phyloP scores from a whole-genome alignment of 2,888 invertebrate species.

The Arrhopalites spinosus region DNA sequence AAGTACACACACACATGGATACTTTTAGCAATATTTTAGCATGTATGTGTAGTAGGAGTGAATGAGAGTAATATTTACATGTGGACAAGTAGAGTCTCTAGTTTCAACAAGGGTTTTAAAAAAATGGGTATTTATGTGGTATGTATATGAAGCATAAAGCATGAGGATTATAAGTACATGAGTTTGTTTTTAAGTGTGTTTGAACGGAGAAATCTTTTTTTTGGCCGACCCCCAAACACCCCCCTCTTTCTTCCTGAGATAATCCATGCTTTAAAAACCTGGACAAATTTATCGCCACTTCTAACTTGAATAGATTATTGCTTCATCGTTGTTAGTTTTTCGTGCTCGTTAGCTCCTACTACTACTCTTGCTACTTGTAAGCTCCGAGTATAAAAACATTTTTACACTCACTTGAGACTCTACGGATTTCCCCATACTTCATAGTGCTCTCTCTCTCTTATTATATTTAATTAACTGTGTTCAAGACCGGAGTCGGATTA shows the following conservation, averaged over 20 bases:
- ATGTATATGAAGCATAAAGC: neutral
- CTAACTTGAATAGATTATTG: constrained; percentile 43
- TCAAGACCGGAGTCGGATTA: neutral
- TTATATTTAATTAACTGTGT: no score
- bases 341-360: neutral
- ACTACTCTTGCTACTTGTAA: neutral
- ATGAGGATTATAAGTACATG: neutral
- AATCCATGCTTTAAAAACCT: constrained; percentile 48
- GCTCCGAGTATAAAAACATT: constrained; percentile 2
- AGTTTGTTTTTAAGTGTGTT: neutral
- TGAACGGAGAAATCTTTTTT: constrained; percentile 27
- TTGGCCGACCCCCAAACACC: constrained; percentile 39
- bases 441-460: no score
- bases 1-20: neutral
- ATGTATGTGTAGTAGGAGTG: neutral
- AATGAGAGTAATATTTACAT: neutral
- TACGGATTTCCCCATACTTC: neutral
- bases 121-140: no score
- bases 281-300: constrained; percentile 48
- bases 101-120: neutral
- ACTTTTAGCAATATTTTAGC: neutral
- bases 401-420: neutral
- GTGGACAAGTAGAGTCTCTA: neutral
- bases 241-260: constrained; percentile 39
- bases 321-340: constrained; percentile 27